A percentile compares a stretch with the other conserved stretches of the same genome.
These are phyloP conservation scores for Mareca penelope DNA, from an alignment of 2,797 vertebrate species.

Conservation along the genomic window DNA sequence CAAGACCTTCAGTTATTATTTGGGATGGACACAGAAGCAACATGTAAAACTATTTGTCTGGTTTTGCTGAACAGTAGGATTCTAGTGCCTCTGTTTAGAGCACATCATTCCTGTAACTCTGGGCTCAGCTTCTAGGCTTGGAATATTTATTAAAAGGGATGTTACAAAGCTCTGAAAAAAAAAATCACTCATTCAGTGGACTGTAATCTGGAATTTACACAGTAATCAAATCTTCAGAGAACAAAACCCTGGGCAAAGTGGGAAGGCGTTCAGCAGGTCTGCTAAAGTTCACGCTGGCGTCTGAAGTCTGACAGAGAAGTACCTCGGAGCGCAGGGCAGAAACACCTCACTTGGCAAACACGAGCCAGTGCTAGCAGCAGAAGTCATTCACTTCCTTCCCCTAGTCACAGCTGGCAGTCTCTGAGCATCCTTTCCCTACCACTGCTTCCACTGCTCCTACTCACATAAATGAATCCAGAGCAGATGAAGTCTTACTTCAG, in stretches of 20 bases:
- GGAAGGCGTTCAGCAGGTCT: conserved; percentile 3
- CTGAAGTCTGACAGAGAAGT: not conserved
- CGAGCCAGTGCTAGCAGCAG: not conserved
- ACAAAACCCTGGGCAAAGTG: not conserved
- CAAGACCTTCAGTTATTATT: not conserved
- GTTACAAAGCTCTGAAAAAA: not conserved
- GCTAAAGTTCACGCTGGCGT: not conserved
- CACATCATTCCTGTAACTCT: not conserved
- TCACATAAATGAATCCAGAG: not conserved
- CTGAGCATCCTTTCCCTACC: not conserved
- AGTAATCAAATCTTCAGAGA: conserved; percentile 4
- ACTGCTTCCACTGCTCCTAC: not conserved
- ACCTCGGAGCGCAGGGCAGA: not conserved
- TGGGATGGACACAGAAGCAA: not conserved
- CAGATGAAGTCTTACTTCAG: not conserved
- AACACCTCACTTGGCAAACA: rapidly evolving
- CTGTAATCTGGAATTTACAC: conserved; percentile 16
- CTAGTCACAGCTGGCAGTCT: rapidly evolving
- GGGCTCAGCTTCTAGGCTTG: not conserved
- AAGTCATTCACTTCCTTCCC: not conserved
- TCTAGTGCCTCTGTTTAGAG: not conserved
- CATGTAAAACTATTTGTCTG: not conserved
- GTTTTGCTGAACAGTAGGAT: not conserved
- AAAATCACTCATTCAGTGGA: not conserved
- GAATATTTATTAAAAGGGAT: conserved; percentile 22